These are phyloP conservation scores for Leptinotarsa texana DNA, from an alignment of 1,140 invertebrate genomes.

Conservation along the genomic window DNA sequence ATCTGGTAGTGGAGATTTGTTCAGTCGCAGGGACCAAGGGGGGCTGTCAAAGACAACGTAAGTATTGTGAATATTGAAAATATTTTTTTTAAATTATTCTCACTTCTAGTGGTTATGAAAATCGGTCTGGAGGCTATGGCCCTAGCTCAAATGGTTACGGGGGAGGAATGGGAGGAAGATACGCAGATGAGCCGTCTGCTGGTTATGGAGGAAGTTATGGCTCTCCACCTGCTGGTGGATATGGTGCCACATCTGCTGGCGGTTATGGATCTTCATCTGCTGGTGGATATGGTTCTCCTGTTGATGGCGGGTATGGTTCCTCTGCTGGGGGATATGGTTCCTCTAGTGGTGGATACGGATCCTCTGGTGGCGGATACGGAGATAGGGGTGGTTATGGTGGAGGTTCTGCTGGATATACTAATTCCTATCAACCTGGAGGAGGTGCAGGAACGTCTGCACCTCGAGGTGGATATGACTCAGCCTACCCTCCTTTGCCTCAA, in stretches of 20 bases:
- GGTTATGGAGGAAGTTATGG: background rate
- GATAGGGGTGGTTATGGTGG: constrained; percentile 35
- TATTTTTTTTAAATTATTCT: background rate
- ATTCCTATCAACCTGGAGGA: constrained; percentile 34
- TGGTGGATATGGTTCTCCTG: background rate
- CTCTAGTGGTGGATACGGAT: constrained; percentile 29
- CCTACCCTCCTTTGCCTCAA: constrained; percentile 52
- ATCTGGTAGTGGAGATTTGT: constrained; percentile 43
- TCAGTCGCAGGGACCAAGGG: constrained; percentile 47
- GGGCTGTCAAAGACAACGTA: constrained; percentile 47
- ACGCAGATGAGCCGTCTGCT: constrained; percentile 22
- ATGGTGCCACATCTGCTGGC: constrained; percentile 15
- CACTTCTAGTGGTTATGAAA: constrained; percentile 26
- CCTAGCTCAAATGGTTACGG: constrained; percentile 32
- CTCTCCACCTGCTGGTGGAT: background rate
- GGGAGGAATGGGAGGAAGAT: constrained; percentile 28
- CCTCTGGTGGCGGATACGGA: constrained; percentile 14
- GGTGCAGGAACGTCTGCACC: constrained; percentile 26
- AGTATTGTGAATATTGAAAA: constrained; percentile 23
- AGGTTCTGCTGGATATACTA: constrained; percentile 25
- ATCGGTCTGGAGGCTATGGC: constrained; percentile 24
- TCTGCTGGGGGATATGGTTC: constrained; percentile 28
- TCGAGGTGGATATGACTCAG: constrained; percentile 45
- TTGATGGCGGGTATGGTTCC: constrained; percentile 30
- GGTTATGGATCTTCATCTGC: constrained; percentile 35